These are phyloP conservation scores for Cataglyphis livida DNA, from an alignment of 2,888 invertebrate species.

Conservation along the genomic window DNA sequence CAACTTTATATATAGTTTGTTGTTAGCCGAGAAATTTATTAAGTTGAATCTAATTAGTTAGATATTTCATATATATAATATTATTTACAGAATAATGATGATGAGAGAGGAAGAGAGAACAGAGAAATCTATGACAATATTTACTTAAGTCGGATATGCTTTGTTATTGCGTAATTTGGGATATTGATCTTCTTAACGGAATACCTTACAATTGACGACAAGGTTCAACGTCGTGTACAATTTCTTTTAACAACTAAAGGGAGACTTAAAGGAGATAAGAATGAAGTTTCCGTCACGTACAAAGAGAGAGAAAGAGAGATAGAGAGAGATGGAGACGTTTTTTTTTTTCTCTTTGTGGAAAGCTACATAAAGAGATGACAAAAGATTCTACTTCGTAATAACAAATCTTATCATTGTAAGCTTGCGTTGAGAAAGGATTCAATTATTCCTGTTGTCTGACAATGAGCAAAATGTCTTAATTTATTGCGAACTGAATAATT, in stretches of 20 bases:
- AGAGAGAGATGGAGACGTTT: too few relatives aligned
- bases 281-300: not conserved
- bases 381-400: constrained; percentile 59
- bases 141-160: not conserved
- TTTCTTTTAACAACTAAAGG: constrained; percentile 14
- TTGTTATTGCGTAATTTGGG: constrained; percentile 4
- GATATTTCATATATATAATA: not conserved
- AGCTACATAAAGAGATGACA: constrained; percentile 60
- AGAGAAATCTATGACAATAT: not conserved
- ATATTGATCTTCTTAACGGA: constrained; percentile 13
- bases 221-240: constrained; percentile 8
- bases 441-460: constrained; percentile 54
- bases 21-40: not conserved
- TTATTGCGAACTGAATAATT: not conserved
- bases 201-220: not conserved
- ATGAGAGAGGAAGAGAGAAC: not conserved
- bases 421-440: constrained; percentile 59
- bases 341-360: not conserved
- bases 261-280: not conserved
- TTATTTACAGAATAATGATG: not conserved
- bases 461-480: constrained; percentile 42
- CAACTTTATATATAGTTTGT: not conserved
- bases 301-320: not conserved
- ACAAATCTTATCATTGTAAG: constrained; percentile 52
- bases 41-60: not conserved